Evolutionary conservation across 2,113 vertebrate species (phyloP), one percentile per base, ranked within the genome.

Genomic region (Nerophis lumbriciformis): DNA sequence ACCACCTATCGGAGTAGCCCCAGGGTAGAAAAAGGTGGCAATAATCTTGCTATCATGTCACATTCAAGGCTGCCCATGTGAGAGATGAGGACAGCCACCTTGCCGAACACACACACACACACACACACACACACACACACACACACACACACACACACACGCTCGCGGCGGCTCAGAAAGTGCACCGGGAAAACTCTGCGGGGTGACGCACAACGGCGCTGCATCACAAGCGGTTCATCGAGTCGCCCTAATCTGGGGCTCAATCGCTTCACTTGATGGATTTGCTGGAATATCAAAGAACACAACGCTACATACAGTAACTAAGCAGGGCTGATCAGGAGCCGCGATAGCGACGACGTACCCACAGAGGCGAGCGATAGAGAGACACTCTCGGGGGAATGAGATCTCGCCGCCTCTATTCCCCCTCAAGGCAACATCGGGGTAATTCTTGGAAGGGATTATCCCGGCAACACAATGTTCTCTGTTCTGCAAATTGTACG

Each of bases 401-500:
- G 62, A 59, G 67, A 80, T 82, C 79, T 83, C 77, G 72, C 79
- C 86, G 73, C 63, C 71, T 79, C 75, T 85, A 80, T 83, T 81
- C 71, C 79, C 21, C 83, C 87, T 81, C 79, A 74, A 86, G 89
- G 88, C 88, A 82, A 82, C 74, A 79, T 85, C 82, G 78, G 88
- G 82, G 76, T 87, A 88, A 86, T 84, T 88, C 86, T 84, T 87
- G 72, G 78, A 82, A 87, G 90, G 78, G 83, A 92, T 92, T 90
- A 89, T 89, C 82, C 88, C 71, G 54, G 81, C 76, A 83, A 86
- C 82, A 89, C 90, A 90, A 90, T 87, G 85, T 72, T 84, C 85
- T 72, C 76, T 84, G 84, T 88, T 88, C 82, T 85, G 87, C 83
- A 86, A 86, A 90, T 87, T 86, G 80, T 84, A 76, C 84, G 83